Evolutionary conservation across 2,797 vertebrate species (phyloP), one percentile per base, ranked within the genome.

Genomic region (Gambelia wislizenii): DNA sequence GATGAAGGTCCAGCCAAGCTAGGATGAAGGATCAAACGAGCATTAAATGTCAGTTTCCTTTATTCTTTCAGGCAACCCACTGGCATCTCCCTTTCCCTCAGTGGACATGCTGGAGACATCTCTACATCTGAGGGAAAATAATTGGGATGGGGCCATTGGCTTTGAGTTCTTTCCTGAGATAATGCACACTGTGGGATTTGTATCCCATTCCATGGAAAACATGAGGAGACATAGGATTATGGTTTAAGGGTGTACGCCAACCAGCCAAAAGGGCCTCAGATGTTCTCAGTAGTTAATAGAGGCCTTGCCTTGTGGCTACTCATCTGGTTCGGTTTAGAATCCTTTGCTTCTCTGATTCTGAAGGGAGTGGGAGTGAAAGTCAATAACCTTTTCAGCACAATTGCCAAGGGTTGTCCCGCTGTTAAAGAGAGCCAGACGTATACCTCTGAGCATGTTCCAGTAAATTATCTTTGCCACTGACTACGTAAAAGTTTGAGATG

Each of bases 171-270:
- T 88, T 72, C 61, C 33, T 84, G 10, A 87, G 85, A 95, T 85
- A 59, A 74, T 74, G 74, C 52, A 69, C 76, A 56, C 80, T 89
- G 86, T 92, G 44, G 85, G 94, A 64, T 52, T 6, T 74, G 47
- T 79, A 85, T 82, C 20, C 74, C 61, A 18, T 89, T 92, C 54
- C 13, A 76, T 84, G 92, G 91, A 93, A 96, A 94, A 42, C 22
- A 91, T 93, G 25, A 92, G 85, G 90, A 93, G 80, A 93, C 93
- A 91, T 78, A 49, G 69, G 88, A 83, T 79, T 91, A 89, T 89
- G 72, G 80, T 87, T 90, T 89, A 88, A 59, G 61, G 94, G 18
- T 75, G n/a, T 1, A 52, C 69, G 91, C 82, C 92, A 92, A 90
- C 64, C 83, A 93, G 91, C 91, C 94, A 84, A 92, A 94, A 92